Base-by-base conservation (phyloP, 2,797 vertebrate genomes). In the Microctenopoma lineatum region DNA sequence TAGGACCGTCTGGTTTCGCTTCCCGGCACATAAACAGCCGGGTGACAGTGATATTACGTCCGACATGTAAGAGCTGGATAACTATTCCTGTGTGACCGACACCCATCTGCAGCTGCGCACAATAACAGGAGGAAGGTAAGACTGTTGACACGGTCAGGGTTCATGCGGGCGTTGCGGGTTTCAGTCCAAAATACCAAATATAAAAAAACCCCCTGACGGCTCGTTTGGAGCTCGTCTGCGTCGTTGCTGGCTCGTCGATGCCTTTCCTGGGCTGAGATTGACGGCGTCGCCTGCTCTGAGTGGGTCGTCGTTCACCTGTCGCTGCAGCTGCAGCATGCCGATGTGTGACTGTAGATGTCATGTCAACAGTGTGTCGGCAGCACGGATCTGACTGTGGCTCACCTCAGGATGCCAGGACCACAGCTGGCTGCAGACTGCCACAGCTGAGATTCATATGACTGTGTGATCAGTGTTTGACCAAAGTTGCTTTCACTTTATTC, bases 61-160 rank as follows among this genome's bases (percentile, higher is more conserved):
- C 80, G 87, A 80, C 87, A 89, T 89, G 89, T 80, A 87, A 77
- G 84, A 87, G 77, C 85, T 82, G 90, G 90, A 92, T 90, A 92
- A 89, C 84, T 90, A 78, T 85, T 70, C 70, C 75, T 44, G 86
- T 69, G 78, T 84, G 86, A 90, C 52, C 81, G 77, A 87, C 88
- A 81, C 73, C 84, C 81, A 79, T 90, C 87, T 50, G 78, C 79
- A 73, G 79, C 71, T 63, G 75, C 73, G 75, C 4, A 10, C 73
- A 57, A 14, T 57, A 41, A 70, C 16, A 78, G 72, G 79, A 71
- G 5, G 46, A 85, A 92, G 91, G 90, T 91, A 90, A 87, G 91
- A 72, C 78, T 63, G 76, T 65, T 78, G 74, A 70, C 72, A 59
- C 42, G 61, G 72, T 50, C 67, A 5, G 58, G 65, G 0, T 79